Percentiles rank a stretch among this genome's conserved stretches.
phyloP scores from a whole-genome alignment of 2,113 vertebrate species.

The Tympanuchus pallidicinctus region DNA sequence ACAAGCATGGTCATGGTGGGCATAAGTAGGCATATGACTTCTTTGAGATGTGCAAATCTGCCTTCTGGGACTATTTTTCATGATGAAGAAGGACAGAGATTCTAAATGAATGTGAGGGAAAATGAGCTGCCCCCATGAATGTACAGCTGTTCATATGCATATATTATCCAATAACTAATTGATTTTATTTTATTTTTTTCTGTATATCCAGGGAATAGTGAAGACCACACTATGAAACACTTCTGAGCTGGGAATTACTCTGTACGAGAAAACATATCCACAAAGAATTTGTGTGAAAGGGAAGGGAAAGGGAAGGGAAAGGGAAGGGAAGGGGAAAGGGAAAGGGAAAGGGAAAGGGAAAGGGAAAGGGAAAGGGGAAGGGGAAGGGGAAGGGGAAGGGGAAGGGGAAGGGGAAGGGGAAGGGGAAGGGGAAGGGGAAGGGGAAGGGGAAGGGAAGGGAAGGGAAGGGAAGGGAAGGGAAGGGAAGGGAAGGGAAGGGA shows the following conservation, averaged over 20 bases:
- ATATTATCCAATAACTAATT: neutral
- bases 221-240: neutral
- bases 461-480: too few species aligned
- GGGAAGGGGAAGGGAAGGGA: too few species aligned
- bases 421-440: neutral
- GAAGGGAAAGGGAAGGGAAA: too few species aligned
- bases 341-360: too few species aligned
- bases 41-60: neutral
- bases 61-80: neutral
- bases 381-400: neutral
- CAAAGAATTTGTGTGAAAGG: neutral
- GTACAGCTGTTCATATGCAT: neutral
- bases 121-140: accelerated
- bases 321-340: too few species aligned
- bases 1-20: neutral
- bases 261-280: neutral
- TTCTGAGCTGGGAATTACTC: neutral
- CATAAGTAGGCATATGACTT: accelerated
- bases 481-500: too few species aligned
- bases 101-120: neutral
- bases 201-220: neutral
- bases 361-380: too few species aligned
- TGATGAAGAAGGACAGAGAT: neutral
- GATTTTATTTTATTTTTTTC: neutral
- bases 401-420: too few species aligned